Conservation (phyloP, 2,797 vertebrate genomes). For the Alfaro cultratus region DNA sequence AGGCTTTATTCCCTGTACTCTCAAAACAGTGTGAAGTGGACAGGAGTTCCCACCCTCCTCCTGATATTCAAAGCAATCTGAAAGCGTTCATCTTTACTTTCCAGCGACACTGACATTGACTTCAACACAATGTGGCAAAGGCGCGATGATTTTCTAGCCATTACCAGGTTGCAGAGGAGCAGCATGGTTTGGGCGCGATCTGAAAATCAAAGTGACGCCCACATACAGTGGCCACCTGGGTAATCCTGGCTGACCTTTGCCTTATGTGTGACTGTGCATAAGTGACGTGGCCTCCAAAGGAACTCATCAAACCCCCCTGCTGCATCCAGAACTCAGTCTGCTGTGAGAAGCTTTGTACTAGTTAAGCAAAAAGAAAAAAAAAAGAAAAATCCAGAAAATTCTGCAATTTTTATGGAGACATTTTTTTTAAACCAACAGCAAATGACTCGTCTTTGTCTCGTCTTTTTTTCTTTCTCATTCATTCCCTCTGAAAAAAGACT, state of each 20-base stretch:
- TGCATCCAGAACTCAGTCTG: slow-evolving; percentile 49
- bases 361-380: neutral
- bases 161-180: slow-evolving; percentile 36
- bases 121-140: slow-evolving; percentile 35
- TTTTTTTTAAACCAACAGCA: neutral
- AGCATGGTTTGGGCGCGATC: slow-evolving; percentile 51
- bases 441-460: neutral
- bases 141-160: slow-evolving; percentile 42
- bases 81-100: slow-evolving; percentile 20
- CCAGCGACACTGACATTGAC: slow-evolving; percentile 23
- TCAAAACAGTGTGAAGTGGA: slow-evolving; percentile 41
- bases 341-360: slow-evolving; percentile 32
- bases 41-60: slow-evolving; percentile 42
- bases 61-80: slow-evolving; percentile 36
- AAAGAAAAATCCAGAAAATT: no score
- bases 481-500: neutral
- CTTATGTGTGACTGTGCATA: slow-evolving; percentile 75
- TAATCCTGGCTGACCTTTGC: slow-evolving; percentile 74
- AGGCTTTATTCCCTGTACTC: slow-evolving; percentile 38
- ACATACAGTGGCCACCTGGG: slow-evolving; percentile 72
- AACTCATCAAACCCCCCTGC: slow-evolving; percentile 72
- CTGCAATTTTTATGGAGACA: slow-evolving; percentile 4
- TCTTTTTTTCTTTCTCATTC: neutral
- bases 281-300: slow-evolving; percentile 76
- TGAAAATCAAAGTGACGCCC: slow-evolving; percentile 73